These are phyloP conservation scores for Ptyas mucosa DNA, from an alignment of 2,113 vertebrate genomes.

Conservation along the genomic window DNA sequence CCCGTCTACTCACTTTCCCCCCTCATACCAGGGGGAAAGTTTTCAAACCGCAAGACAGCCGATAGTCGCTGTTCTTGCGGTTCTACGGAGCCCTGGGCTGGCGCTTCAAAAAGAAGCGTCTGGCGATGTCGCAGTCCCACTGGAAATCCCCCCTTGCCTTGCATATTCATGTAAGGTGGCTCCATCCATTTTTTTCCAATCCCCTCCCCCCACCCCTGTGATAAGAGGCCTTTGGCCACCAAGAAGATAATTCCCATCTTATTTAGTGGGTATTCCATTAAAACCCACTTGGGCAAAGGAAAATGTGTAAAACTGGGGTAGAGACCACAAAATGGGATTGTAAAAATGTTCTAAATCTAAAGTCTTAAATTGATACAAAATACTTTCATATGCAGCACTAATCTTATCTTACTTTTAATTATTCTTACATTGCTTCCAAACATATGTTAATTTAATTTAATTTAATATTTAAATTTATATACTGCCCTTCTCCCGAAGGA, in stretches of 20 bases:
- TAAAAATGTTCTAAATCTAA: background rate
- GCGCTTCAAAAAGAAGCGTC: too few relatives aligned
- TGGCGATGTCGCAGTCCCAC: too few relatives aligned
- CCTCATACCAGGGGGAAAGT: too few relatives aligned
- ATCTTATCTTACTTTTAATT: background rate
- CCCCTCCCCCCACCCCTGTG: too few relatives aligned
- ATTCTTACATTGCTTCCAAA: background rate
- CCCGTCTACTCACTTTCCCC: too few relatives aligned
- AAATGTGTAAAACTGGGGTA: background rate
- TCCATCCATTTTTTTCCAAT: background rate
- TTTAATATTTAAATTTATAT: too few relatives aligned
- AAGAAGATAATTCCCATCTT: background rate
- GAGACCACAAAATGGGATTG: background rate
- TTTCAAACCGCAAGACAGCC: too few relatives aligned
- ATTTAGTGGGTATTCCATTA: background rate
- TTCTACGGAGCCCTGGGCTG: too few relatives aligned
- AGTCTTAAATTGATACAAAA: background rate
- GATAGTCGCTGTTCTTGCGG: too few relatives aligned
- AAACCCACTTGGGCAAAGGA: background rate
- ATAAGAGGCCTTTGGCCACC: background rate
- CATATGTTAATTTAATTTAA: too few relatives aligned
- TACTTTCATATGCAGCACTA: background rate
- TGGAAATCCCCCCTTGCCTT: too few relatives aligned
- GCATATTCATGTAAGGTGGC: background rate
- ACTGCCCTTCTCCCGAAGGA: too few relatives aligned